Evolutionary conservation across 2,888 invertebrate species (phyloP), one percentile per base, ranked within the genome.

Genomic region (Ectropis crepuscularia): DNA sequence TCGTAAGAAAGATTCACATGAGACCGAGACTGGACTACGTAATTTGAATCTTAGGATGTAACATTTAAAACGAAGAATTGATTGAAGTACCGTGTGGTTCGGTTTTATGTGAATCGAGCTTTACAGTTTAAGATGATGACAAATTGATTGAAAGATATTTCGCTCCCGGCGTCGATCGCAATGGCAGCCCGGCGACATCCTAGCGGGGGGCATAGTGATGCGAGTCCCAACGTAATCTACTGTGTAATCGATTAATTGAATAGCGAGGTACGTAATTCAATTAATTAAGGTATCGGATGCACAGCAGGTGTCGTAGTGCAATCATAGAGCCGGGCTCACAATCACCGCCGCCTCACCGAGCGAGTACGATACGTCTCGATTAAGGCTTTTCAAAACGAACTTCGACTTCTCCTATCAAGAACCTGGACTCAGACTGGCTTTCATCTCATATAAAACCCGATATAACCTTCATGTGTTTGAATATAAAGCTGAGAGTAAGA

Each of bases 61-160:
- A n/a, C 5, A 6, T 5, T 5, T 42, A 51, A 9, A 51, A 6
- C 5, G 16, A n/a, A 41, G 39, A 12, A 9, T 41, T 10, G 41
- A 42, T 16, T 6, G 51, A 41, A 2, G 10, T 5, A 41, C 4
- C 39, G 51, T 41, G 16, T 42, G 41, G 51, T n/a, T 28, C 51
- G 41, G 28, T 51, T 16, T 41, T n/a, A 51, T 42, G 16, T 10
- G 41, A 51, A 41, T 51, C 5, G 6, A 41, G 41, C 8, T 16
- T 51, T 28, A 28, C 16, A 28, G 46, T 46, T 38, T 57, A 43
- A 48, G 39, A 41, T 57, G 43, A 28, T 50, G 28, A 57, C 57
- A 58, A 55, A 65, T 61, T 47, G 11, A 61, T 65, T 49, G 53
- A 47, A 36, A 48, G 36, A 36, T 49, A 60, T 53, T 57, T 62